Evolutionary conservation across 2,888 invertebrate species (phyloP), one percentile per base, ranked within the genome.

Genomic region (Criorhina ranunculi): DNA sequence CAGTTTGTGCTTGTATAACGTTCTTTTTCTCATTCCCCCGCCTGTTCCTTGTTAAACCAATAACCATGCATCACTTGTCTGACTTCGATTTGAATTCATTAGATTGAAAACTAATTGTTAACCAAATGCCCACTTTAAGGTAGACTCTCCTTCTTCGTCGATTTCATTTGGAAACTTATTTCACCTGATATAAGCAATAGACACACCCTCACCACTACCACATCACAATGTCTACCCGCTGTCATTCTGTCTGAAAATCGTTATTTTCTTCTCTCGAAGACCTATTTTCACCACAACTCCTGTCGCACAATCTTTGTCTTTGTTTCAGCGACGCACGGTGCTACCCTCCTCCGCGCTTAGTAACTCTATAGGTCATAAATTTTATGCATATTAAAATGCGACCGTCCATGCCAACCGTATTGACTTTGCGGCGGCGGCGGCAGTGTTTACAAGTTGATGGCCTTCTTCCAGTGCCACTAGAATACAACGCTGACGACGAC

Each of bases 351-450:
- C 44, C 33, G 44, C 62, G 35, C 49, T 46, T 35, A 12, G 17
- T 11, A 53, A 53, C 51, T 33, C 12, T 6, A 59, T 33, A 64
- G 66, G 75, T 75, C 44, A 75, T 75, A 75, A 75, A 75, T 75
- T 66, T 4, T 57, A 51, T 66, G 66, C 75, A 75, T 66, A 75
- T 75, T 75, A 66, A 66, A 75, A 75, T 46, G 75, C 64, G 66
- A 57, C 35, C 66, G 17, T 75, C 51, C n/a, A 59, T 60, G 44
- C 29, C 60, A 60, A 59, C 9, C 72, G 60, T 75, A 64, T 75
- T 64, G 73, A 75, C 62, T 55, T 62, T 33, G 53, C 35, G 35
- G 46, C 24, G 11, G 31, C 24, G 57, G 15, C 57, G 24, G 49
- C 42, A 9, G 57, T 17, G 12, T 17, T 8, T 53, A 8, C 42